phyloP scores from a whole-genome alignment of 2,888 invertebrate genomes.

The Ormyrus labotus region DNA sequence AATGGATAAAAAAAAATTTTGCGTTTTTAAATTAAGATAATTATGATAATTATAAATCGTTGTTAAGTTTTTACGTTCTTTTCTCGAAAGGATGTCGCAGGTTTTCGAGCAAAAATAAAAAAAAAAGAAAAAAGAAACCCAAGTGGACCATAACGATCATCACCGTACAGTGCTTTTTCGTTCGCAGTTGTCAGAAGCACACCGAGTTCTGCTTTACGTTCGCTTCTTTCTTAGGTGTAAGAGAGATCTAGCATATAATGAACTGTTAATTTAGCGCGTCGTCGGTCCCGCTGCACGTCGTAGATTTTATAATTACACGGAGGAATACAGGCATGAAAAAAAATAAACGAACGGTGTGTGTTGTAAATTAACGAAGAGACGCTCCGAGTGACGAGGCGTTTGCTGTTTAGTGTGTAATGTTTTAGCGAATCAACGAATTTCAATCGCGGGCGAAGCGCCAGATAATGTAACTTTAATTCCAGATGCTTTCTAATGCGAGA shows the following conservation, averaged over 20 bases:
- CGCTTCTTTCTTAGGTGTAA: slow-evolving; percentile 12
- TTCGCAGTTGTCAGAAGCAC: not conserved
- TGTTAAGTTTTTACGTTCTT: slow-evolving; percentile 52
- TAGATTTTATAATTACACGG: slow-evolving; percentile 24
- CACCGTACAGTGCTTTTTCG: not conserved
- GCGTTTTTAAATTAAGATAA: slow-evolving; percentile 25
- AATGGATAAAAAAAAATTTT: slow-evolving; percentile 13
- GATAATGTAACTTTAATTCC: not conserved
- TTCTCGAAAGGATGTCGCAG: slow-evolving; percentile 22
- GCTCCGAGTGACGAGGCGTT: not conserved
- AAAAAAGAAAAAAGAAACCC: not conserved
- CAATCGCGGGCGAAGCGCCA: not conserved
- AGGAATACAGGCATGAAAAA: slow-evolving; percentile 11
- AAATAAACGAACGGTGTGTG: slow-evolving; percentile 8
- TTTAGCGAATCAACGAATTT: slow-evolving; percentile 53
- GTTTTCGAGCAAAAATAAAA: not conserved
- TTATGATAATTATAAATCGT: not conserved
- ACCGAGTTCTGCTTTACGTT: slow-evolving; percentile 3
- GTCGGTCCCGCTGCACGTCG: not conserved
- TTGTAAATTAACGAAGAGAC: slow-evolving; percentile 47
- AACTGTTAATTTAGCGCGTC: slow-evolving; percentile 33
- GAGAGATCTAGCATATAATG: slow-evolving; percentile 28
- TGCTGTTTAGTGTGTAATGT: slow-evolving; percentile 45
- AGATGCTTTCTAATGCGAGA: too few species aligned
- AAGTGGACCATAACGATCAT: slow-evolving; percentile 21